Percentiles rank a stretch among this genome's conserved stretches.
These are phyloP conservation scores for Steinernema khuongi DNA, from an alignment of 1,140 invertebrate species.

Conservation along the genomic window DNA sequence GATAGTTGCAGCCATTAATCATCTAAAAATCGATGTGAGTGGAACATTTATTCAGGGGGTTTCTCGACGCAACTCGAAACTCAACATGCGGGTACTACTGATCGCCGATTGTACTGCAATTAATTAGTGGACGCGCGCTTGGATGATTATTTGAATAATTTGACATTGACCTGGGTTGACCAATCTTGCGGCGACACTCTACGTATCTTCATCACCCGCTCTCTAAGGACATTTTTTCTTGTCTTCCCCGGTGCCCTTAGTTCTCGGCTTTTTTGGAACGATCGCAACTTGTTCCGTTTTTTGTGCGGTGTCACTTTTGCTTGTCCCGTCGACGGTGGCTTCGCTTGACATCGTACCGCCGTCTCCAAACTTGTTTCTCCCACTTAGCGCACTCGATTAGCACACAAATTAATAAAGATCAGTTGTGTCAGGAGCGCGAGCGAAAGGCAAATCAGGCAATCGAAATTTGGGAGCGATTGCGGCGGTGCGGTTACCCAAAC, in stretches of 20 bases:
- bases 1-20: too few relatives aligned
- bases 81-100: too few relatives aligned
- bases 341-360: too few relatives aligned
- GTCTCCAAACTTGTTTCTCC: too few relatives aligned
- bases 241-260: background rate
- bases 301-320: background rate
- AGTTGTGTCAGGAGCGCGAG: background rate
- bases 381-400: background rate
- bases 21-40: too few relatives aligned
- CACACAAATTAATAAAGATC: conserved; percentile 15
- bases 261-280: background rate
- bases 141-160: conserved; percentile 15
- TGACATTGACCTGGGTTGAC: conserved; percentile 8
- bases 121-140: background rate
- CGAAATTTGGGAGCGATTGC: background rate
- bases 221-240: conserved; percentile 1
- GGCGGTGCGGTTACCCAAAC: background rate
- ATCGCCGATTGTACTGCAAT: too few relatives aligned
- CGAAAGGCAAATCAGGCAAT: background rate
- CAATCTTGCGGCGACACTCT: background rate
- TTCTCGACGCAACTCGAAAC: too few relatives aligned
- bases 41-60: too few relatives aligned
- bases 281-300: background rate
- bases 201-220: background rate
- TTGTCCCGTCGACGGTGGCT: background rate